Evolutionary conservation across 2,113 vertebrate species (phyloP).

Genomic region (Progne subis): DNA sequence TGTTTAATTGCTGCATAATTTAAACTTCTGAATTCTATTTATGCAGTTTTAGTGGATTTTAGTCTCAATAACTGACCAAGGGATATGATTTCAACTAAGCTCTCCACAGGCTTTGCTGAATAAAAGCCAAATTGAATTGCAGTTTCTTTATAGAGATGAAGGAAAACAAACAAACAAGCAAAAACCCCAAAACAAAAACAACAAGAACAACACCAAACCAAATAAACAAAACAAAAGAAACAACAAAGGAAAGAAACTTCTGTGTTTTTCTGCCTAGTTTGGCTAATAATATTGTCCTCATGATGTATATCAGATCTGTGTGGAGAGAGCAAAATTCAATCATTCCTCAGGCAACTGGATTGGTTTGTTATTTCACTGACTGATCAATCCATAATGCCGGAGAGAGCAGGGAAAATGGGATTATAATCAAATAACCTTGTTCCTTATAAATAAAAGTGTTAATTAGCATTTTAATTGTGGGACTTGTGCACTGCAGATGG

Average conservation of each 20-base stretch:
- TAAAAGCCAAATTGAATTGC: not conserved
- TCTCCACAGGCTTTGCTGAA: not conserved
- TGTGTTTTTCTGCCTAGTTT: not conserved
- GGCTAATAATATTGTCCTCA: not conserved
- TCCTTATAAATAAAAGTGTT: slow-evolving; percentile 41
- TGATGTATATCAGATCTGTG: not conserved
- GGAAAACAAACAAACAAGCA: too few species aligned
- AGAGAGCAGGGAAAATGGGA: not conserved
- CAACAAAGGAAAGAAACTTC: not conserved
- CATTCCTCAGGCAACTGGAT: not conserved
- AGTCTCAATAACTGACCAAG: not conserved
- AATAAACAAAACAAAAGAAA: not conserved
- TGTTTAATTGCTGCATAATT: not conserved
- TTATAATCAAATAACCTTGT: slow-evolving; percentile 46
- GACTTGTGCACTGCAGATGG: not conserved
- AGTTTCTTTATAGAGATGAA: not conserved
- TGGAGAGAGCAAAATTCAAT: not conserved
- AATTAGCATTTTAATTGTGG: slow-evolving; percentile 54
- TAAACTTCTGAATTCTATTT: not conserved
- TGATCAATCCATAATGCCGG: not conserved
- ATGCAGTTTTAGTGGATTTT: not conserved
- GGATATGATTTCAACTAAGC: not conserved
- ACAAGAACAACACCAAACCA: not conserved
- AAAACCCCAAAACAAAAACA: not conserved
- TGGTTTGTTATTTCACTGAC: not conserved